Evolutionary conservation across 2,797 vertebrate genomes (phyloP).

Genomic region (Sciurus vulgaris): DNA sequence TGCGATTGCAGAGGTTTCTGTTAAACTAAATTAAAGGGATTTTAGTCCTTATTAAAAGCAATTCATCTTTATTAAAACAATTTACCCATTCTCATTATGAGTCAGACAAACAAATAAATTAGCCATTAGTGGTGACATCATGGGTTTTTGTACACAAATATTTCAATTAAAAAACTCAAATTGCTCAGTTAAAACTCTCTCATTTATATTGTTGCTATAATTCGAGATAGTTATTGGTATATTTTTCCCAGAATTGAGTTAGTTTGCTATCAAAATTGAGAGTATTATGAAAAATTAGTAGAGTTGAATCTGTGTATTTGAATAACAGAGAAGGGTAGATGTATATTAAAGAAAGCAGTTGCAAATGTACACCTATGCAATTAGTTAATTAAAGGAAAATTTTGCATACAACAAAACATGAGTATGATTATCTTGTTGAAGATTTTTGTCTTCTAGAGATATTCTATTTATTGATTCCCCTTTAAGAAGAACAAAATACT

Average conservation of each 20-base stretch:
- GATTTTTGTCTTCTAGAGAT: neutral
- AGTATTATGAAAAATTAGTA: slow-evolving; percentile 54
- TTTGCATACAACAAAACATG: neutral
- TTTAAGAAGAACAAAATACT: neutral
- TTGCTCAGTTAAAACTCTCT: slow-evolving; percentile 51
- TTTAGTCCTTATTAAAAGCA: slow-evolving; percentile 74
- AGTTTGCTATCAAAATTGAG: slow-evolving; percentile 79
- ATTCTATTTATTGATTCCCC: neutral
- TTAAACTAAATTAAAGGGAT: slow-evolving; percentile 68
- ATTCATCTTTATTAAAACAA: slow-evolving; percentile 75
- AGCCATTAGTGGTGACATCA: slow-evolving; percentile 64
- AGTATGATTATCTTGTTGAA: neutral
- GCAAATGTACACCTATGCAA: neutral
- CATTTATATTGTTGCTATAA: slow-evolving; percentile 49
- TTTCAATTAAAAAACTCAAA: slow-evolving; percentile 77
- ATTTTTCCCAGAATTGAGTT: slow-evolving; percentile 80
- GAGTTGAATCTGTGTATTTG: slow-evolving; percentile 53
- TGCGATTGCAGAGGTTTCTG: slow-evolving; percentile 11
- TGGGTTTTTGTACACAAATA: slow-evolving; percentile 62
- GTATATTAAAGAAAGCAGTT: slow-evolving; percentile 42
- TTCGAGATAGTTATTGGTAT: slow-evolving; percentile 72
- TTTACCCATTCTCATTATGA: slow-evolving; percentile 67
- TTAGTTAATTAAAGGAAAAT: slow-evolving; percentile 44
- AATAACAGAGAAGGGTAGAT: slow-evolving; percentile 10
- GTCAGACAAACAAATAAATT: slow-evolving; percentile 77